Evolutionary conservation across 1,140 invertebrate species (phyloP), one percentile per base, ranked within the genome.

Genomic region (Cryptotermes secundus): DNA sequence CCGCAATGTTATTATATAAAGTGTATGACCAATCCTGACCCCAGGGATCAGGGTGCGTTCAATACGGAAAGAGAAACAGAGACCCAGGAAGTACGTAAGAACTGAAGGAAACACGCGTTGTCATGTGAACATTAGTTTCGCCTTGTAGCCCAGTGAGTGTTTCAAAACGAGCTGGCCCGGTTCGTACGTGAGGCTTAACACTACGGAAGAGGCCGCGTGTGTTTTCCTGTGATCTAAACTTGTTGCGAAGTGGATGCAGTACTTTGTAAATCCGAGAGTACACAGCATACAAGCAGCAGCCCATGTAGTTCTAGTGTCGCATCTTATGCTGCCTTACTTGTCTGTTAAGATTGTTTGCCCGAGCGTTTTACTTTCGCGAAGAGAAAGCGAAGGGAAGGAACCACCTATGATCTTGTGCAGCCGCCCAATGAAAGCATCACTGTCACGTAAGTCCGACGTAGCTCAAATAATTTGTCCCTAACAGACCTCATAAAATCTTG

Each of bases 181-280:
- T 72, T n/a, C n/a, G 26, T 72, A 31, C 26, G 59, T 26, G 59
- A 31, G n/a, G 59, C 59, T 72, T 72, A 72, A 31, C 26, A 16
- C 59, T 31, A 16, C 1, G 7, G 14, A 9, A 31, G 10, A 31
- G 26, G 59, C n/a, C 3, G n/a, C 9, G n/a, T 31, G 14, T 31
- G 59, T 72, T 65, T 65, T 65, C 24, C 59, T 65, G 12, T 2
- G n/a, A 26, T n/a, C 24, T 65, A 65, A 65, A 65, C 59, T 65
- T 72, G 59, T 72, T 72, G 59, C n/a, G n/a, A 72, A 72, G 26
- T 72, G 59, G 59, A 72, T 72, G 31, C 59, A n/a, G 59, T 31
- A 72, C 59, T 72, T n/a, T 72, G n/a, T 26, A 72, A 72, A 72
- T 72, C 59, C 59, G 26, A 72, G 59, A 10, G 59, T 72, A 72